Conservation (phyloP, 1,140 invertebrate species). For the Drosophila bifasciata region DNA sequence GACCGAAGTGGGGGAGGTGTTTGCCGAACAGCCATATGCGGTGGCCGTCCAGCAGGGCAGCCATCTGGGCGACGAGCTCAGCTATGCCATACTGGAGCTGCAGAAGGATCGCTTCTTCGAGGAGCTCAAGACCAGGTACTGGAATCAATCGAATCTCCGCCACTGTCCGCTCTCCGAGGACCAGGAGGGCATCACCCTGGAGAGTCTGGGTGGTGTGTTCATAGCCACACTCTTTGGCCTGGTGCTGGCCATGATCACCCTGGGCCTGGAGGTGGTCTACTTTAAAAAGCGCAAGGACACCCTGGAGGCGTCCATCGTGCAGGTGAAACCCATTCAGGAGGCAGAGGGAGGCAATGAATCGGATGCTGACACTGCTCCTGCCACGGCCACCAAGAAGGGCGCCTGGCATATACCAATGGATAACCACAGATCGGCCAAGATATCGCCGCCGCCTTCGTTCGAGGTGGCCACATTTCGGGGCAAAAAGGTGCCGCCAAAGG, state of each 20-base stretch:
- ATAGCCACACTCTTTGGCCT: constrained; percentile 94
- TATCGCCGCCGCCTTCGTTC: constrained; percentile 68
- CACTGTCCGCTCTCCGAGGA: constrained; percentile 90
- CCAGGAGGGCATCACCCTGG: constrained; percentile 93
- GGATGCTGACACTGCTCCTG: constrained; percentile 7
- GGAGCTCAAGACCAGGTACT: constrained; percentile 90
- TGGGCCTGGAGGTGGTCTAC: constrained; percentile 91
- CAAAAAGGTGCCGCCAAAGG: constrained; percentile 39
- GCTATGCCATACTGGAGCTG: constrained; percentile 90
- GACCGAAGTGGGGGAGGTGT: constrained; percentile 93
- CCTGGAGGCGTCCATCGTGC: constrained; percentile 29
- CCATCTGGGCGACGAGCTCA: constrained; percentile 89
- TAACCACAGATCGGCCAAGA: constrained; percentile 27
- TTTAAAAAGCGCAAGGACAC: constrained; percentile 86
- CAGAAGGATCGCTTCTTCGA: constrained; percentile 95
- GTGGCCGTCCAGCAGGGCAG: constrained; percentile 95
- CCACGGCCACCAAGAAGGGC: constrained; percentile 23
- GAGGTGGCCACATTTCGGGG: constrained; percentile 62
- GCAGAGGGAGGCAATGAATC: not conserved
- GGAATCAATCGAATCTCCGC: constrained; percentile 90
- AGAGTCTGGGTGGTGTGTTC: constrained; percentile 95
- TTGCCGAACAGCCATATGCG: constrained; percentile 94
- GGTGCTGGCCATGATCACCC: constrained; percentile 91
- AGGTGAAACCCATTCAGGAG: constrained; percentile 55
- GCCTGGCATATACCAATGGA: constrained; percentile 40